A percentile compares a stretch with the other conserved stretches of the same genome.
phyloP scores from a whole-genome alignment of 2,888 invertebrate species.

The Patella ulyssiponensis region DNA sequence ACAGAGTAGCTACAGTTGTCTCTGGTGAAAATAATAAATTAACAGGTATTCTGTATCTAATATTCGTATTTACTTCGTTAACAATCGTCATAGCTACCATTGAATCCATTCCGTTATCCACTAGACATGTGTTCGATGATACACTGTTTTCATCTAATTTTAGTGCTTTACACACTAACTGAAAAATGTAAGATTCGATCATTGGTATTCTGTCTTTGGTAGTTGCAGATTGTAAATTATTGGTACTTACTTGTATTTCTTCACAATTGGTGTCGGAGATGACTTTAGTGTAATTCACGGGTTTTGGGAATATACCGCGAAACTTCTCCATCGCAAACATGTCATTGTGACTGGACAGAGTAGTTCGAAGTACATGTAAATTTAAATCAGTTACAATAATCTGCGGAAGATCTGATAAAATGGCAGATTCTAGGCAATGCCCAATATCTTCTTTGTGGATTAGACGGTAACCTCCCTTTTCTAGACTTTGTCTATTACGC shows the following conservation, averaged over 20 bases:
- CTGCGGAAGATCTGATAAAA: neutral
- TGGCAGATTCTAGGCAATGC: neutral
- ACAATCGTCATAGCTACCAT: slow-evolving; percentile 51
- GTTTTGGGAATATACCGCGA: neutral
- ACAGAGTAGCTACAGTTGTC: neutral
- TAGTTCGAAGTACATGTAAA: neutral
- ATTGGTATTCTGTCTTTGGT: slow-evolving; percentile 26
- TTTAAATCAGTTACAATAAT: neutral
- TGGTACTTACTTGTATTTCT: neutral
- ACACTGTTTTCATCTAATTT: slow-evolving; percentile 34
- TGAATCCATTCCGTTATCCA: slow-evolving; percentile 48
- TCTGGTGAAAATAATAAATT: slow-evolving; percentile 20
- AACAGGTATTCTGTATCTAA: slow-evolving; percentile 31
- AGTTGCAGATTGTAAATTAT: neutral
- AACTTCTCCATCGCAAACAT: neutral
- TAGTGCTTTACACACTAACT: slow-evolving; percentile 35
- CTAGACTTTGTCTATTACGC: neutral
- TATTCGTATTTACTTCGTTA: slow-evolving; percentile 32
- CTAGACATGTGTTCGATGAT: slow-evolving; percentile 31
- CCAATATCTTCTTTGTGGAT: neutral
- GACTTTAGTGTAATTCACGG: neutral
- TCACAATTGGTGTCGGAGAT: neutral
- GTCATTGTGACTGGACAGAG: neutral
- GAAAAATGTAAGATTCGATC: slow-evolving; percentile 32
- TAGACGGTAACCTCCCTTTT: neutral